Evolutionary conservation across 2,113 vertebrate genomes (phyloP), one percentile per base, ranked within the genome.

Genomic region (Aegithalos caudatus): DNA sequence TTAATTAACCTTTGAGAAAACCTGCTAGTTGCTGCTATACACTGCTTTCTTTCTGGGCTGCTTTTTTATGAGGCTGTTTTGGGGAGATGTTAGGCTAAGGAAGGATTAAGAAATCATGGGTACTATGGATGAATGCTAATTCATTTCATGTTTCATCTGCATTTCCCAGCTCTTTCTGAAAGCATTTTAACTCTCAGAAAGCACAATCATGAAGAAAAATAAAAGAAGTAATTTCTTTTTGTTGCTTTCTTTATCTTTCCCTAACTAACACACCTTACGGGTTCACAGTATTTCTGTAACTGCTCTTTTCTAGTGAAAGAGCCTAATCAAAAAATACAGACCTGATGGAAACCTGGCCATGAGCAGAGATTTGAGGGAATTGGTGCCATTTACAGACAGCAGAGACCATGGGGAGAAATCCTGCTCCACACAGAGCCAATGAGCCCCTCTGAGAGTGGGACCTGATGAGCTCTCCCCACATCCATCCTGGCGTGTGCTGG

Each of bases 1-100:
- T 93, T 97, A 97, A 97, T 97, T 97, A 98, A 97, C 94, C 95
- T 97, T 88, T 28, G 7, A 74, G 60, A 80, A 97, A 96, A 91
- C 62, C 45, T 58, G 14, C 81, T 71, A 64, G 28, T 81, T 71
- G 61, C 54, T 92, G 51, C 79, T 88, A 90, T 93, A 96, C 9
- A 11, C n/a, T 92, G 11, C 48, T 88, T 83, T 91, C 88, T 48
- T 73, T 81, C 64, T 67, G 38, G 45, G 83, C 60, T 67, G 66
- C 47, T 88, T 77, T 88, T 82, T 57, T 57, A 29, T 45, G 78
- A 64, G 65, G 27, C 73, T 97, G 84, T 65, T 96, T 84, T 51
- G 17, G 48, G 66, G 85, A 97, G 56, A 94, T 76, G 70, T 93
- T 72, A 80, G 92, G 61, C 28, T 81, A 90, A 90, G 48, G 18